Percentiles rank a stretch among this genome's conserved stretches.
phyloP scores from a whole-genome alignment of 2,888 invertebrate species.

The Papilio protenor region DNA sequence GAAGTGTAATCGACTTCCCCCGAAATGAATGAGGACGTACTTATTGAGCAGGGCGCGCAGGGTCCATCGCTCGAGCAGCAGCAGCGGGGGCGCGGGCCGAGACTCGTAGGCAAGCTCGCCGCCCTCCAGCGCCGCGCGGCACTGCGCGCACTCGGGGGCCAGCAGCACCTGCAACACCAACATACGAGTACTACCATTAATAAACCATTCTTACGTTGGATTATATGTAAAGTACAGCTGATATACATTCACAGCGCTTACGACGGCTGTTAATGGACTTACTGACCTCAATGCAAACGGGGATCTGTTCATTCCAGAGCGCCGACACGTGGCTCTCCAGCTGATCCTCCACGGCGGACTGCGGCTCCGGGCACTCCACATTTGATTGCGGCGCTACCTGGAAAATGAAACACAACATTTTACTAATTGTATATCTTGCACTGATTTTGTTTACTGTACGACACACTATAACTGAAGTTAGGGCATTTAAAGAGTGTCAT shows the following conservation, averaged over 20 bases:
- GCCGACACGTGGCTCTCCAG: slow-evolving; percentile 78
- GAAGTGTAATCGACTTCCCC: too few species aligned
- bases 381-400: slow-evolving; percentile 71
- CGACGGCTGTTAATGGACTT: background rate
- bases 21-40: slow-evolving; percentile 64
- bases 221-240: background rate
- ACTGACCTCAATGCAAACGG: slow-evolving; percentile 91
- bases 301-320: slow-evolving; percentile 88
- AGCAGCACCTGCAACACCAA: slow-evolving; percentile 80
- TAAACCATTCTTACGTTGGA: background rate
- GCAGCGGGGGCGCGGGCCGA: slow-evolving; percentile 65
- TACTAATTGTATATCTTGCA: background rate
- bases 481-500: background rate
- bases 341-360: slow-evolving; percentile 65
- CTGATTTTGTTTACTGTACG: too few species aligned
- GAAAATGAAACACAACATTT: background rate
- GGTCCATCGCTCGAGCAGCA: slow-evolving; percentile 93
- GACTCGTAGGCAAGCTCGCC: slow-evolving; percentile 69
- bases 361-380: slow-evolving; percentile 60
- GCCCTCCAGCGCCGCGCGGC: slow-evolving; percentile 73
- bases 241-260: background rate
- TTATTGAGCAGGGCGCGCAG: slow-evolving; percentile 85
- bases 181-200: background rate
- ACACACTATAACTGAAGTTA: too few species aligned
- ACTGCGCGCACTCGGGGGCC: slow-evolving; percentile 89